Percentiles rank a stretch among this genome's conserved stretches.
Conservation (phyloP, 1,140 invertebrate species). For the Brachionus asplanchnoidis region DNA sequence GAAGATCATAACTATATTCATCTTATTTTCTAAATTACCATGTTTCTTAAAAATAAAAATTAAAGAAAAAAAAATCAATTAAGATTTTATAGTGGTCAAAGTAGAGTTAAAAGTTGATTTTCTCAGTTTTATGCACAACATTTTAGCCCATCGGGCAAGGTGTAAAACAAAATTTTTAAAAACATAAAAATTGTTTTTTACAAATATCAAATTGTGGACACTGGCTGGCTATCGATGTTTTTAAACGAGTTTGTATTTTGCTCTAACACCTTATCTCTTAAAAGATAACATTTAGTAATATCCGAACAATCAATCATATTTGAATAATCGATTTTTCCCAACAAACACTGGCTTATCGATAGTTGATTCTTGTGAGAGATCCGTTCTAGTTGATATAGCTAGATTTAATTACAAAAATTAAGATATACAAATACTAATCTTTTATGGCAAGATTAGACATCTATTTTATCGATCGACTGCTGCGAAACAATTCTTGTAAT, state of each 20-base stretch:
- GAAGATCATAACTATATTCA: too few relatives aligned
- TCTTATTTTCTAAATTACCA: too few relatives aligned
- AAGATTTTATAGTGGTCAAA: too few relatives aligned
- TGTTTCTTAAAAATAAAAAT: too few relatives aligned
- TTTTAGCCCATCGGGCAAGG: background rate
- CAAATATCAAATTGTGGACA: background rate
- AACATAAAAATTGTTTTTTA: background rate
- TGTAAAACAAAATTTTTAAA: background rate
- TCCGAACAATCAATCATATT: background rate
- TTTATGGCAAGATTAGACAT: conserved; percentile 3
- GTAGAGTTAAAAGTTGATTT: too few relatives aligned
- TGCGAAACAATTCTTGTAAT: background rate
- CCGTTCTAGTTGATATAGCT: background rate
- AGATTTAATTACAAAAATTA: background rate
- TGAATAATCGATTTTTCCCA: background rate
- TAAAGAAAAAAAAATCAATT: too few relatives aligned
- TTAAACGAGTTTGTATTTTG: background rate
- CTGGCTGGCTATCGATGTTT: background rate
- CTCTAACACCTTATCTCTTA: background rate
- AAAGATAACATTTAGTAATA: background rate
- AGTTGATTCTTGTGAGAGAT: background rate
- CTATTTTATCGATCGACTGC: background rate
- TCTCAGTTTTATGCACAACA: background rate
- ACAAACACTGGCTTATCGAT: background rate
- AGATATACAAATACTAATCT: background rate